Base-by-base conservation (phyloP, 2,888 invertebrate genomes). In the Drosophila mayaguana region DNA sequence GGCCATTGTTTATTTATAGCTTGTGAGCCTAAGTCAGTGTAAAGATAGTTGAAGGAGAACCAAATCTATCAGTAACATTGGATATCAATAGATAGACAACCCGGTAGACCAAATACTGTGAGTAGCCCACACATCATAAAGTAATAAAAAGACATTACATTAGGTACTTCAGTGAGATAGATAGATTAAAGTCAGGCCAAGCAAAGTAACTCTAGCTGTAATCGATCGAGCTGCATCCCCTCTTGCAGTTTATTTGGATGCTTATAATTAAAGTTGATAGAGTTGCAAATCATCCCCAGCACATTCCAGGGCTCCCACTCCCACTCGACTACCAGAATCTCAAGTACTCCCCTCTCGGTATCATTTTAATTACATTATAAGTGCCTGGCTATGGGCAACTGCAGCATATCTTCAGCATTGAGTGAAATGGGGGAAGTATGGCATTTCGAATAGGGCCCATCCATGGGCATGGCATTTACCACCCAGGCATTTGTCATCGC, bases 401-500 rank as follows among this genome's bases (percentile, higher is more conserved):
- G 59, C 63, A 51, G 48, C 18, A 42, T 40, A 48, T 67, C 54
- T 46, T 8, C 32, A 14, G 54, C n/a, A 28, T 20, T 55, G 20
- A 18, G n/a, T 22, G 22, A 20, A 38, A 68, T 12, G 36, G 57
- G 75, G 80, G 69, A 42, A 64, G 20, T 20, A 14, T n/a, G 18
- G n/a, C 20, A 43, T 46, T 22, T 50, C 56, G 20, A 38, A 64
- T 22, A 40, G 12, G 18, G 46, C 60, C 36, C 40, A 18, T 20
- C 28, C 28, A 28, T 7, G 28, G 8, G 28, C 53, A 65, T 22
- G 78, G 73, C 62, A 64, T 59, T 76, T 84, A 59, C 89, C 84
- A 85, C 89, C 89, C 84, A 84, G 53, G 89, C 80, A 72, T 78
- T 84, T 89, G 89, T 85, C 84, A 85, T 65, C 89, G 85, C 79